Conservation (phyloP, 2,113 vertebrate genomes). For the Corvus cornix region DNA sequence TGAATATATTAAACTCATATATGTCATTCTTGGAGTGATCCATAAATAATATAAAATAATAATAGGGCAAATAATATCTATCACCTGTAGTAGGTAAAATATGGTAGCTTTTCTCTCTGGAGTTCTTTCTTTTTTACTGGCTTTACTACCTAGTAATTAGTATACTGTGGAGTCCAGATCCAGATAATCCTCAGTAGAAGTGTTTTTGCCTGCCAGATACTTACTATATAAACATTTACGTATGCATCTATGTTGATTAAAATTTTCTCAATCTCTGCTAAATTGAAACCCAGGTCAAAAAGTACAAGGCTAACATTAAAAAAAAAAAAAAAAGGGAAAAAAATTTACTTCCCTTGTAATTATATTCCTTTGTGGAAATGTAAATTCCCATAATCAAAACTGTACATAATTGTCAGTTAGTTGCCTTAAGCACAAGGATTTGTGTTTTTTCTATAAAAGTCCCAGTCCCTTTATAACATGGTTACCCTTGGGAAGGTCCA, state of each 20-base stretch:
- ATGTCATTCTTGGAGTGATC: not conserved
- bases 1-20: slow-evolving; percentile 6
- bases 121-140: not conserved
- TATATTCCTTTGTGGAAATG: slow-evolving; percentile 46
- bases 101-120: not conserved
- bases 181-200: not conserved
- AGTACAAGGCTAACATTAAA: not conserved
- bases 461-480: not conserved
- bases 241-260: not conserved
- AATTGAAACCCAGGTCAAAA: slow-evolving; percentile 45
- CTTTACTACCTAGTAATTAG: slow-evolving; percentile 23
- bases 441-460: slow-evolving; percentile 7
- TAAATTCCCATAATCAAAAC: slow-evolving; percentile 58
- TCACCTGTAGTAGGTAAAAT: slow-evolving; percentile 9
- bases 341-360: slow-evolving; percentile 10
- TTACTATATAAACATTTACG: slow-evolving; percentile 13
- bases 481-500: slow-evolving; percentile 32
- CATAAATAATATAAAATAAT: slow-evolving; percentile 43
- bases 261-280: slow-evolving; percentile 32
- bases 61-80: slow-evolving; percentile 20
- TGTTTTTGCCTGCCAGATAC: not conserved
- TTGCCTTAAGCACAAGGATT: slow-evolving; percentile 40
- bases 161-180: not conserved
- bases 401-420: slow-evolving; percentile 40
- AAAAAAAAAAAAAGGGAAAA: not conserved